Conservation (phyloP, 2,888 invertebrate species). For the Timandra comae region DNA sequence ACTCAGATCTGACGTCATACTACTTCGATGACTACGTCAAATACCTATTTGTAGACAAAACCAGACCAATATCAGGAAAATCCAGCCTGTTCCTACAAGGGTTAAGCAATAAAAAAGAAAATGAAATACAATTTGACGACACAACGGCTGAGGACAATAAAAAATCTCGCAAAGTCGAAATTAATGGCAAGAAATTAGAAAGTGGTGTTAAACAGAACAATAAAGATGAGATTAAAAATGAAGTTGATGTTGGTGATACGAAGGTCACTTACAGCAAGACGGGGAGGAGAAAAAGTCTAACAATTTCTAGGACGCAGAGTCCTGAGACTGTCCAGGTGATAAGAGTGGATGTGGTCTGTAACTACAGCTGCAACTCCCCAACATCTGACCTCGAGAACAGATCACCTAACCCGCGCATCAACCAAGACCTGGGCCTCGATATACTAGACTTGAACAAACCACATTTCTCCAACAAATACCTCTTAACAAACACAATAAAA, state of each 20-base stretch:
- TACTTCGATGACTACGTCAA: constrained; percentile 61
- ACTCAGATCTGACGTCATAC: constrained; percentile 50
- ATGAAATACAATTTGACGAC: constrained; percentile 37
- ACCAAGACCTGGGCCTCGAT: constrained; percentile 24
- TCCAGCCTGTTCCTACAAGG: constrained; percentile 44
- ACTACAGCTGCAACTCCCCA: constrained; percentile 36
- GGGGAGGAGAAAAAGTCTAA: constrained; percentile 62
- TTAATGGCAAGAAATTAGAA: constrained; percentile 27
- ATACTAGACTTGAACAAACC: constrained; percentile 33
- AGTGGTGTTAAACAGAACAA: constrained; percentile 15
- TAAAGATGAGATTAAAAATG: constrained; percentile 21
- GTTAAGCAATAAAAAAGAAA: constrained; percentile 36
- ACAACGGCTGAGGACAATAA: constrained; percentile 25
- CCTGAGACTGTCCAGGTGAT: constrained; percentile 70
- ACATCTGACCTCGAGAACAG: constrained; percentile 41
- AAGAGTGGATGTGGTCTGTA: constrained; percentile 67
- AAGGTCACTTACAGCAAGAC: constrained; percentile 50
- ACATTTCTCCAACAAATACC: constrained; percentile 52
- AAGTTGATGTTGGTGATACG: constrained; percentile 32
- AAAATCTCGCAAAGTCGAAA: constrained; percentile 25
- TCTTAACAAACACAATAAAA: constrained; percentile 58
- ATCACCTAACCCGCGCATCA: constrained; percentile 17
- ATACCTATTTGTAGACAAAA: constrained; percentile 50
- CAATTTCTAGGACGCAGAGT: constrained; percentile 61
- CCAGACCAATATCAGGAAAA: constrained; percentile 51